Base-by-base conservation (phyloP, 2,113 vertebrate species). In the Hiodon alosoides region DNA sequence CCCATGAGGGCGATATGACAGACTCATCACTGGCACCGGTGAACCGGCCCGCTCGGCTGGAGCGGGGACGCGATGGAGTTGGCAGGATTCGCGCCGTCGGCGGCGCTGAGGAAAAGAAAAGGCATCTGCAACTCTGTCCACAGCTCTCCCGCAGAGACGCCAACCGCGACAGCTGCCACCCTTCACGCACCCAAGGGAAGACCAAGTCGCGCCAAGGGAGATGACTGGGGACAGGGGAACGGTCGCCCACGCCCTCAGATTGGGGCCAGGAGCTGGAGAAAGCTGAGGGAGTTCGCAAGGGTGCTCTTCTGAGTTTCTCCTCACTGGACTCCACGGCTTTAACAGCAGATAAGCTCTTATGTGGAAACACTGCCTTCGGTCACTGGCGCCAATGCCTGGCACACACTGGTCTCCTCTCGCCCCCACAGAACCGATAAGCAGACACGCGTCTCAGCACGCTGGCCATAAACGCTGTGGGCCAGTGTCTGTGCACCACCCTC, bases 1-100 rank as follows among this genome's bases (percentile, higher is more conserved):
- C 52, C 10, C 5, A 54, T 46, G 9, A 62, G 51, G 61, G 48
- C 48, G 46, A 72, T 3, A 71, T 31, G 10, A 65, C 62, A 69
- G 11, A 61, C n/a, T 72, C 8, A 11, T 73, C 66, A 71, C 62
- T 47, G 50, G 61, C 66, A 13, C 50, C 55, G 61, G 61, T 62
- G 73, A 76, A 8, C 67, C 61, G 78, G 50, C 67, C 66, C 2
- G 4, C 48, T 2, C 47, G 58, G 71, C 61, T 67, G 51, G 53
- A 60, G 73, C 7, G 16, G 17, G 59, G 77, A 75, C 61, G 58
- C 54, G 72, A 67, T 16, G 70, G 48, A 64, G 71, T 67, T 71
- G 76, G 74, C 73, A 74, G 68, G 51, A n/a, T 3, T 17, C 10
- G 7, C 16, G 3, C 8, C 47, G 10, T 66, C 46, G 3, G 31